Conservation (phyloP, 2,113 vertebrate genomes). For the Salvelinus fontinalis region DNA sequence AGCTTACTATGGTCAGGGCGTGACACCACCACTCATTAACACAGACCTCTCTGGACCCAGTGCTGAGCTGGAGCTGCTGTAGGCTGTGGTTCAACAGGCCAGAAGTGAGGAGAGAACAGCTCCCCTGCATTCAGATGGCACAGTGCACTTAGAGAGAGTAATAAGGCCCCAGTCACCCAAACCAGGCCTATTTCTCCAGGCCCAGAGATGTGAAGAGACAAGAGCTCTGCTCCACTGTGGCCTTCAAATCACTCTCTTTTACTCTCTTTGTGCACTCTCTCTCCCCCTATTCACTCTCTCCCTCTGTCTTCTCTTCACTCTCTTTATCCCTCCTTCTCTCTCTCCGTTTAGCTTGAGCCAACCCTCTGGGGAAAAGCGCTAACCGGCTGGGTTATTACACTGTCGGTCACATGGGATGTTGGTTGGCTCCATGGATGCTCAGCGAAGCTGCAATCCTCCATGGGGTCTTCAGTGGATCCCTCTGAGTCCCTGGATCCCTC, state of each 20-base stretch:
- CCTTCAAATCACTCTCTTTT: slow-evolving; percentile 22
- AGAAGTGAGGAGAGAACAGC: background rate
- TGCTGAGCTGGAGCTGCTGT: slow-evolving; percentile 22
- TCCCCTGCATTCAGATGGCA: slow-evolving; percentile 37
- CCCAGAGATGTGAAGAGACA: slow-evolving; percentile 4
- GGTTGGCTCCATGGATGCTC: slow-evolving; percentile 31
- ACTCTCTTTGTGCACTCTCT: too few species aligned
- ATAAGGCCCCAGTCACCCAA: slow-evolving; percentile 16
- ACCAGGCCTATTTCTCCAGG: slow-evolving; percentile 36
- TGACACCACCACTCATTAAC: slow-evolving; percentile 33
- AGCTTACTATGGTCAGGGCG: too few species aligned
- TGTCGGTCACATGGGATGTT: slow-evolving; percentile 38
- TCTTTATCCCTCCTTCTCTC: slow-evolving; percentile 3
- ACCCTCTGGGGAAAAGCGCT: slow-evolving; percentile 36
- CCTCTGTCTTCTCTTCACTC: background rate
- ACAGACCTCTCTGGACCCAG: slow-evolving; percentile 26
- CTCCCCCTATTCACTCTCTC: too few species aligned
- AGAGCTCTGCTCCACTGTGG: slow-evolving; percentile 34
- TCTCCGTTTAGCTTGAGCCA: slow-evolving; percentile 28
- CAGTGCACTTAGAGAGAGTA: slow-evolving; percentile 17
- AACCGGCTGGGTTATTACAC: slow-evolving; percentile 43
- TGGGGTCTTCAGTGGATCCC: slow-evolving; percentile 18
- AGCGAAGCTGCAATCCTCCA: slow-evolving; percentile 44
- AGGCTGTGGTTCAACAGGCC: slow-evolving; percentile 29
- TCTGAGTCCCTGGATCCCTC: slow-evolving; percentile 10